Conservation (phyloP, 2,113 vertebrate species). For the Xiphorhynchus elegans region DNA sequence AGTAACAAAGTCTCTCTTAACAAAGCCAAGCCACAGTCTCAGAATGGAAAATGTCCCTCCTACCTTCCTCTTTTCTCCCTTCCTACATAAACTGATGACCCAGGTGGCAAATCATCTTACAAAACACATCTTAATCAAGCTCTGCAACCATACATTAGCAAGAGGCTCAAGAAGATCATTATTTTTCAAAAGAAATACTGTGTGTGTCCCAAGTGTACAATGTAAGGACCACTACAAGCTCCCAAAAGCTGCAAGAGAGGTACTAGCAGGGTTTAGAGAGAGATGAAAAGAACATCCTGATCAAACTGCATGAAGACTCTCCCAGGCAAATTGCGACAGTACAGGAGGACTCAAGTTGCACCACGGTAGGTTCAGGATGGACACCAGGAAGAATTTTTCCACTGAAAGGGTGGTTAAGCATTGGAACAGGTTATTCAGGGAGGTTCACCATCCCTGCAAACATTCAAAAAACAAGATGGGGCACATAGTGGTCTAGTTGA, state of each 20-base stretch:
- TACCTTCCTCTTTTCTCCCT: background rate
- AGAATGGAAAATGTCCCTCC: background rate
- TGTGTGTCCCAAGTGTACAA: background rate
- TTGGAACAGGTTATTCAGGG: background rate
- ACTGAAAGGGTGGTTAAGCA: background rate
- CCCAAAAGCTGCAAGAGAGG: background rate
- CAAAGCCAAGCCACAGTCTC: background rate
- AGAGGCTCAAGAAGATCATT: background rate
- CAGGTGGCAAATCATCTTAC: background rate
- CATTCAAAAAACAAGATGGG: accelerated
- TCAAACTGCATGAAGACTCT: background rate
- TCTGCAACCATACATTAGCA: background rate
- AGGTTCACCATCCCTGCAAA: background rate
- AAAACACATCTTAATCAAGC: background rate
- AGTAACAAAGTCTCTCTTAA: background rate
- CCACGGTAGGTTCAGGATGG: background rate
- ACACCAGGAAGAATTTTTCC: background rate
- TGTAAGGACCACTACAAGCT: background rate
- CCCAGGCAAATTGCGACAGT: background rate
- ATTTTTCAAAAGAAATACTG: background rate
- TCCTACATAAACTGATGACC: background rate
- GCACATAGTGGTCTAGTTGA: background rate
- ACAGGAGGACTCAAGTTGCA: background rate
- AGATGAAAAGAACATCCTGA: background rate
- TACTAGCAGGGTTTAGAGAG: background rate